These are phyloP conservation scores for Pollenia amentaria DNA, from an alignment of 2,888 invertebrate species.

Conservation along the genomic window DNA sequence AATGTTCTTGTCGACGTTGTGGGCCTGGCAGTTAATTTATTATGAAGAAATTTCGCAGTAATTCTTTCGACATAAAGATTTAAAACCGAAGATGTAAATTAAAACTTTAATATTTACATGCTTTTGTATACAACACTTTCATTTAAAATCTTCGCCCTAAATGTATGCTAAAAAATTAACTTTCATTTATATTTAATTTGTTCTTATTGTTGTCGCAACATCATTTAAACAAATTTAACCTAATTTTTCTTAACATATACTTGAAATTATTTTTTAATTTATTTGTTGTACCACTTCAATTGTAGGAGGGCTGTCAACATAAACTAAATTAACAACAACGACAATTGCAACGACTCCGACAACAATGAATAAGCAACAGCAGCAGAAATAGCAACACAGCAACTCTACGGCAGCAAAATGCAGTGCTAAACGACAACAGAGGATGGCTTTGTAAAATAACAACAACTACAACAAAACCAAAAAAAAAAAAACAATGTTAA, in stretches of 20 bases:
- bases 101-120: too few species aligned
- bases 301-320: constrained; percentile 65
- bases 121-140: neutral
- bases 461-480: constrained; percentile 20
- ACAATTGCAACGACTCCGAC: constrained; percentile 18
- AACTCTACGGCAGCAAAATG: constrained; percentile 41
- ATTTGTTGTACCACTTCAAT: constrained; percentile 62
- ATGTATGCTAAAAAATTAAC: constrained; percentile 16
- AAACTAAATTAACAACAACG: constrained; percentile 54
- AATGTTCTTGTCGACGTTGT: too few species aligned
- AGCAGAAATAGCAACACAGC: constrained; percentile 35
- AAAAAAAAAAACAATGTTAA: constrained; percentile 37
- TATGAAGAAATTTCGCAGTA: too few species aligned
- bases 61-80: too few species aligned
- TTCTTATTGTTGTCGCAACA: neutral
- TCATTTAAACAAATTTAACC: constrained; percentile 57
- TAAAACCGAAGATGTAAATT: too few species aligned
- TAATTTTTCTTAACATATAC: constrained; percentile 51
- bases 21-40: too few species aligned
- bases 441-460: constrained; percentile 23
- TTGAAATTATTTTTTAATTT: constrained; percentile 60
- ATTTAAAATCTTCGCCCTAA: neutral
- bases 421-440: constrained; percentile 48
- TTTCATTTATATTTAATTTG: constrained; percentile 37
- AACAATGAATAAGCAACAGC: constrained; percentile 20